Base-by-base conservation (phyloP, 2,113 vertebrate genomes). In the Lynx canadensis region DNA sequence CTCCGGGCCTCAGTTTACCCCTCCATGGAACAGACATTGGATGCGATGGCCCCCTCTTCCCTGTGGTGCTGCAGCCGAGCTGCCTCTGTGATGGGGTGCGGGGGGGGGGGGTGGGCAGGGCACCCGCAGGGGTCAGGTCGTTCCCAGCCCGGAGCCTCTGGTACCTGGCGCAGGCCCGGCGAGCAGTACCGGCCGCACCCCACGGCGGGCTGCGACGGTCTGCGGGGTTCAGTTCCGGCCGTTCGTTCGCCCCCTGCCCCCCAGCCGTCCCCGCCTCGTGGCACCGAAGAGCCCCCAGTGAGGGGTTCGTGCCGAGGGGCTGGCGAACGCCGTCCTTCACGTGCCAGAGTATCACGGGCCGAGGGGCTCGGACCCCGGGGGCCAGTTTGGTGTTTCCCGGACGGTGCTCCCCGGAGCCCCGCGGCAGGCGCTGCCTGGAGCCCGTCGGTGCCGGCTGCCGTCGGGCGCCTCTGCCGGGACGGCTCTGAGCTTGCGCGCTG, bases 301-400 rank as follows among this genome's bases (percentile, higher is more conserved):
- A 27, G 27, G 33, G 1, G 0, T 31, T 36, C 23, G 1, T 21
- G 2, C 27, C 3, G 27, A n/a, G 29, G 18, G 4, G 10, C 38
- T n/a, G 21, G n/a, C 2, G 33, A 16, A 0, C 0, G 0, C 23
- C 1, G 41, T 27, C 38, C 55, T 21, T 33, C 66, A 3, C 3
- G 2, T 1, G 63, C 52, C 36, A 4, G 52, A 6, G 1, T 1
- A 29, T 16, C 29, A 0, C 18, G 6, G 38, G 1, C 0, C 0
- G 25, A 3, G 15, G 95, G 4, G 29, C 2, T 19, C 48, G 11
- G 89, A 78, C 50, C 36, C 15, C 7, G 48, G 50, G 50, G 69
- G 23, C 2, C 14, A 6, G 15, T 7, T 0, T 27, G 27, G 31
- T 0, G 1, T n/a, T 74, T 73, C 80, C 89, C 41, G 31, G 14